Conservation (phyloP, 2,113 vertebrate species). For the Jacana jacana region DNA sequence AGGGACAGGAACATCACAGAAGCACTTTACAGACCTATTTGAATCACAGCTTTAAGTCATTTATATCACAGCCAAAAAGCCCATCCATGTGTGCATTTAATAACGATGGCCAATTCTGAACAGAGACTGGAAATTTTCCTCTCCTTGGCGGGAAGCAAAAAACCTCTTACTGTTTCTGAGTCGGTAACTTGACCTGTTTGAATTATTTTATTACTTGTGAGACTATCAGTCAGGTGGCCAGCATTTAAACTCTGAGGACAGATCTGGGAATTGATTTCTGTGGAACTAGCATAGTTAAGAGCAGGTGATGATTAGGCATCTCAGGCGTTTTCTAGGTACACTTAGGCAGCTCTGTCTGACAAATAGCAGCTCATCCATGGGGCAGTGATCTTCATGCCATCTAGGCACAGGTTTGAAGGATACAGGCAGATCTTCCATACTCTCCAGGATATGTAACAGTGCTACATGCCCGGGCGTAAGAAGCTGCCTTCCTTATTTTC, state of each 20-base stretch:
- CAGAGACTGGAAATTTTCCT: not conserved
- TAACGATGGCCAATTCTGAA: constrained; percentile 35
- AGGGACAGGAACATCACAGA: constrained; percentile 50
- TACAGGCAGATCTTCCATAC: not conserved
- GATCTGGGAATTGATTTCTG: not conserved
- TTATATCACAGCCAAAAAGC: constrained; percentile 35
- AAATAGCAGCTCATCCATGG: not conserved
- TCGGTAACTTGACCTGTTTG: constrained; percentile 46
- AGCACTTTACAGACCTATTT: constrained; percentile 60
- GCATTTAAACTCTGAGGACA: not conserved
- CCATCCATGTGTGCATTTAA: constrained; percentile 38
- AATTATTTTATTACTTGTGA: not conserved
- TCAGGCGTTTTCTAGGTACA: not conserved
- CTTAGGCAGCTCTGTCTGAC: not conserved
- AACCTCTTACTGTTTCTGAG: not conserved
- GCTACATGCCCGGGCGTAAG: not conserved
- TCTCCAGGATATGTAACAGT: not conserved
- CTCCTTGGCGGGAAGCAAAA: not conserved
- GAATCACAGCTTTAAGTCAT: constrained; percentile 60
- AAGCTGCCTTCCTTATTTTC: not conserved
- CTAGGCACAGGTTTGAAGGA: not conserved
- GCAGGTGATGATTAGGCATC: not conserved
- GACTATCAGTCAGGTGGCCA: not conserved
- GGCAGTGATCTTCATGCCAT: not conserved
- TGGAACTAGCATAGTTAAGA: not conserved